Evolutionary conservation across 1,140 invertebrate species (phyloP), one percentile per base, ranked within the genome.

Genomic region (Catajapyx aquilonaris): DNA sequence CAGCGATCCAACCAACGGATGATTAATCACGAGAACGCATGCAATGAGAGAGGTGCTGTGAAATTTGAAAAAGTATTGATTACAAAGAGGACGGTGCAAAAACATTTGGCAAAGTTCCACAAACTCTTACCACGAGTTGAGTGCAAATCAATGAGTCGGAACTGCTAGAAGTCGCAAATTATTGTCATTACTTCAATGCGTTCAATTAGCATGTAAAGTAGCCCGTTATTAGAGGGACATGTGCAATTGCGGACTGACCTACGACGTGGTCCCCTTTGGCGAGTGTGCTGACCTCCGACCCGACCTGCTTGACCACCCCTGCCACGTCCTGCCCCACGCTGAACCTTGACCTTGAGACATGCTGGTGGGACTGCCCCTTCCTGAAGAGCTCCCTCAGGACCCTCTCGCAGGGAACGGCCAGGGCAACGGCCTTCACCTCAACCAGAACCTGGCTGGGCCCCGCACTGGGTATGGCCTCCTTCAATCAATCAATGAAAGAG

Each of bases 361-460:
- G 37, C 34, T 43, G 39, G 2, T 47, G 46, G 15, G 37, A 28
- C 13, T 7, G 23, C 23, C 13, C 41, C 38, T 53, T 56, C 9
- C 43, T 34, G 22, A 55, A 53, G 2, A 52, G 39, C 38, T 51
- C 48, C 35, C 33, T 38, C 20, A 50, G 42, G 5, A 49, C 47
- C 39, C 46, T 54, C 36, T 50, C 42, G 40, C 56, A 49, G 11
- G 52, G 44, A 5, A 48, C 34, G 35, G 52, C 52, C n/a, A 64
- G 41, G 17, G 48, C 55, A 51, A 59, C 62, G n/a, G 60, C 57
- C 49, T 59, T 59, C 2, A 64, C 54, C 47, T 62, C 48, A 20
- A 64, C 48, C 16, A 59, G 44, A 20, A 64, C 49, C 31, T 57
- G 52, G 48, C 60, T 52, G 20, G 51, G 48, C 25, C 49, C 53